Evolutionary conservation across 64 coral and sea anemone species (phyloP).

Genomic region (Porites australiensis): DNA sequence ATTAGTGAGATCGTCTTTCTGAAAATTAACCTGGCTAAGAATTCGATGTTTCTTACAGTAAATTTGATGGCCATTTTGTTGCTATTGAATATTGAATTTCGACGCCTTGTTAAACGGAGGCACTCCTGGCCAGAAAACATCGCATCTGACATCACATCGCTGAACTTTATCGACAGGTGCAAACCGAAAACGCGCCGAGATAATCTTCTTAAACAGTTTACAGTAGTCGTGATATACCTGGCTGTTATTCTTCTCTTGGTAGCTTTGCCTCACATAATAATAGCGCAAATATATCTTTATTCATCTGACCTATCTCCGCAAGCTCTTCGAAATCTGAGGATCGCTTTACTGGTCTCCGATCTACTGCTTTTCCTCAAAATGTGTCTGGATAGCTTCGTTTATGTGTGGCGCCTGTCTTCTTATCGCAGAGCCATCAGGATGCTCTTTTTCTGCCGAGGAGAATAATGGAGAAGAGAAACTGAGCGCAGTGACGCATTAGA

Average conservation of each 20-base stretch:
- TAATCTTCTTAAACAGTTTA: conserved; percentile 62
- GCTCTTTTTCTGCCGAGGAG: not conserved
- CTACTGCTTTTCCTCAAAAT: conserved; percentile 67
- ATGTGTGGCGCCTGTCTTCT: conserved; percentile 65
- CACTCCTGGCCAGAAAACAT: not conserved
- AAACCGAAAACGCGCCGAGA: not conserved
- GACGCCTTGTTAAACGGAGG: not conserved
- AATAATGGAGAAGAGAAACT: too few species aligned
- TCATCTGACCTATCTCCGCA: conserved; percentile 1
- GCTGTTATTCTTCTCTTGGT: conserved; percentile 53
- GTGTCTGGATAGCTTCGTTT: conserved; percentile 62
- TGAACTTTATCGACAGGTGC: too few species aligned
- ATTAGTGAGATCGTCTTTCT: conserved; percentile 36
- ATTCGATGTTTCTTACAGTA: conserved; percentile 41
- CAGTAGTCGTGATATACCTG: conserved; percentile 60
- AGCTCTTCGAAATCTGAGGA: not conserved
- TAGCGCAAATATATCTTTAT: conserved; percentile 53
- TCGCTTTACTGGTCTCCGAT: conserved; percentile 56
- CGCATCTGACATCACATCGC: not conserved
- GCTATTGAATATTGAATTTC: conserved; percentile 41
- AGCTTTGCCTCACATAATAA: conserved; percentile 60
- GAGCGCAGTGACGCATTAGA: too few species aligned
- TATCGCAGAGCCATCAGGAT: conserved; percentile 51
- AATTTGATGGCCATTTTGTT: conserved; percentile 61
- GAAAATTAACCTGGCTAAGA: conserved; percentile 38